These are phyloP conservation scores for Melanargia galathea DNA, from an alignment of 2,888 invertebrate genomes.

Conservation along the genomic window DNA sequence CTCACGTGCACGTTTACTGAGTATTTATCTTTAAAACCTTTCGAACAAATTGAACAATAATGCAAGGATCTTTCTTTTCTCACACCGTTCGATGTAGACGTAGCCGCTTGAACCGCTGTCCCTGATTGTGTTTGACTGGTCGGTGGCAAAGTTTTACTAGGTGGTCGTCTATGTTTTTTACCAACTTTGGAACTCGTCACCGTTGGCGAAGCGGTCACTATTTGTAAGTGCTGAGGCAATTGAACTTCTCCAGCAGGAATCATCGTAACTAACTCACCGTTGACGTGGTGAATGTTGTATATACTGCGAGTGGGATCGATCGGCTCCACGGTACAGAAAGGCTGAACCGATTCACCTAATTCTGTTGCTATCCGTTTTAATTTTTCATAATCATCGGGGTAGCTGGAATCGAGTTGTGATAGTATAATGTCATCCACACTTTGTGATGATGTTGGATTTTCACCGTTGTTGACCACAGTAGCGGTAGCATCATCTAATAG, in stretches of 20 bases:
- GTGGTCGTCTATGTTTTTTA: conserved; percentile 88
- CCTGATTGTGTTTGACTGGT: conserved; percentile 63
- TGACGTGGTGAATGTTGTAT: conserved; percentile 81
- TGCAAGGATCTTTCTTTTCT: conserved; percentile 94
- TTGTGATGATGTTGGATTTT: conserved; percentile 82
- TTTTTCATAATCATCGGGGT: conserved; percentile 92
- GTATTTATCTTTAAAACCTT: conserved; percentile 97
- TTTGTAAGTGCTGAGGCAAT: conserved; percentile 78
- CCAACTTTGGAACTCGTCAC: conserved; percentile 84
- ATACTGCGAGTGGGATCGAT: conserved; percentile 77
- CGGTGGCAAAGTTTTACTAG: conserved; percentile 76
- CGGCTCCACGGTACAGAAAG: conserved; percentile 84
- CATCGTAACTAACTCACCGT: conserved; percentile 75
- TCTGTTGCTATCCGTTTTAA: conserved; percentile 92
- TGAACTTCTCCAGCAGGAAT: conserved; percentile 73
- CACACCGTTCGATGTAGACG: conserved; percentile 86
- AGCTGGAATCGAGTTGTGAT: conserved; percentile 85
- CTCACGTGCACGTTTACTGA: conserved; percentile 98
- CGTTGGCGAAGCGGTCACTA: conserved; percentile 82
- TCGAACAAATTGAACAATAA: conserved; percentile 95
- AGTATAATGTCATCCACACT: conserved; percentile 87
- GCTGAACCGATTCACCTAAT: conserved; percentile 89
- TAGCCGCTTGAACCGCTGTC: conserved; percentile 76
- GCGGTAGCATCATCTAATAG: conserved; percentile 73
- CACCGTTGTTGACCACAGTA: conserved; percentile 70